Percentiles rank a stretch among this genome's conserved stretches.
These are phyloP conservation scores for Pemphredon lugubris DNA, from an alignment of 2,888 invertebrate species.

Conservation along the genomic window DNA sequence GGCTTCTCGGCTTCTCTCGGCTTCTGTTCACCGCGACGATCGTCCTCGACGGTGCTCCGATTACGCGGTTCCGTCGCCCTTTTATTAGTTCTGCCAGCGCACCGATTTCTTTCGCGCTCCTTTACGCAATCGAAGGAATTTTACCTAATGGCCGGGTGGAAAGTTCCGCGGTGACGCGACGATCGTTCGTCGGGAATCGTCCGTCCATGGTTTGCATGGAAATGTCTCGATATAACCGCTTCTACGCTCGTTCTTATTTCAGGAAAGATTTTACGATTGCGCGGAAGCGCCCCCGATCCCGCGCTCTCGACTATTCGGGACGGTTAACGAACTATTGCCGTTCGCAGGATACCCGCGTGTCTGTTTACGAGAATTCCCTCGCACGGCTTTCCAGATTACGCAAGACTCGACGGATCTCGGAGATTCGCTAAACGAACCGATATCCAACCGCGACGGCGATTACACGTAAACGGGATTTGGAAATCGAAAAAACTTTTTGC, in stretches of 20 bases:
- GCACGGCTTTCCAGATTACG: no score
- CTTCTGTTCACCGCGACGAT: constrained; percentile 59
- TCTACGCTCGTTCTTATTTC: no score
- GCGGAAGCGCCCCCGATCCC: no score
- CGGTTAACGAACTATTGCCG: no score
- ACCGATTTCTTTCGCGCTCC: constrained; percentile 20
- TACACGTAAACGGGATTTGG: not conserved
- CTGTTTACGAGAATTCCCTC: no score
- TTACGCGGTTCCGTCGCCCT: constrained; percentile 31
- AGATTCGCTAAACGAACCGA: not conserved
- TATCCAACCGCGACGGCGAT: not conserved
- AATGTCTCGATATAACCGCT: no score
- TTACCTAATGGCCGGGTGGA: not conserved
- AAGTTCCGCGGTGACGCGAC: not conserved
- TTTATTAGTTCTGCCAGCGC: constrained; percentile 27
- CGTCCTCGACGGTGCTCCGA: constrained; percentile 10
- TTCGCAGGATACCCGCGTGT: no score
- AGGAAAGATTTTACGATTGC: no score
- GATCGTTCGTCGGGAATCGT: no score
- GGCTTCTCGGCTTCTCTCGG: constrained; percentile 32
- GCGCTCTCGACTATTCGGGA: no score
- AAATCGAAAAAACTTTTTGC: not conserved
- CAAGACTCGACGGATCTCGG: not conserved
- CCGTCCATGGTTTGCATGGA: no score
- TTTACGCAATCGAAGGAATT: constrained; percentile 23